Conservation (phyloP, 1,140 invertebrate genomes). For the Bicyclus anynana region DNA sequence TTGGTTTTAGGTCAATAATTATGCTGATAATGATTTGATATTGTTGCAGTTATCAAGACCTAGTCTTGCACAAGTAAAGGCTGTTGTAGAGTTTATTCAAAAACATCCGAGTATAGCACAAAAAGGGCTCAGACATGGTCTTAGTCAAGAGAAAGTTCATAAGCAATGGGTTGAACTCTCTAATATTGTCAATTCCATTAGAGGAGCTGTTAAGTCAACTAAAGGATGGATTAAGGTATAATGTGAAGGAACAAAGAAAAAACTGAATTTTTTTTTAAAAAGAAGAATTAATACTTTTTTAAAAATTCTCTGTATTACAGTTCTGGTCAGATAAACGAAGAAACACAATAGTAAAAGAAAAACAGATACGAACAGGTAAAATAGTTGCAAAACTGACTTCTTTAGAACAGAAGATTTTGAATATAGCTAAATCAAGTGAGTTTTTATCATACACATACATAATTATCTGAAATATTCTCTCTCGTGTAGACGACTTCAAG, state of each 20-base stretch:
- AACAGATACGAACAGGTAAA: conserved; percentile 47
- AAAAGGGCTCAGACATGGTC: conserved; percentile 36
- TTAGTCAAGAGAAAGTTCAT: conserved; percentile 39
- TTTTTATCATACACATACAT: too few relatives aligned
- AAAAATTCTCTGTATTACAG: conserved; percentile 25
- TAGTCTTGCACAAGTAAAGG: conserved; percentile 44
- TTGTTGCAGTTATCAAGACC: conserved; percentile 34
- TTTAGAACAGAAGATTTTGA: conserved; percentile 45
- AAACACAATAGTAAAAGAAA: conserved; percentile 43
- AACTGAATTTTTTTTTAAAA: too few relatives aligned
- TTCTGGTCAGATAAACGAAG: conserved; percentile 56
- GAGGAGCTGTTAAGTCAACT: conserved; percentile 45
- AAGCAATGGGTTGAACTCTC: conserved; percentile 47
- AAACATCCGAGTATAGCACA: conserved; percentile 49
- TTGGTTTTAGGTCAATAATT: too few relatives aligned
- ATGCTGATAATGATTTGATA: neutral
- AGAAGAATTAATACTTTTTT: neutral
- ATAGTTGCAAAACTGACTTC: conserved; percentile 29
- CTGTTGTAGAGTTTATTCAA: conserved; percentile 49
- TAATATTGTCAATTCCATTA: conserved; percentile 43
- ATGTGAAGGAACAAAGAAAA: too few relatives aligned
- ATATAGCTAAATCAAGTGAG: conserved; percentile 42
- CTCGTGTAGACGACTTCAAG: too few relatives aligned
- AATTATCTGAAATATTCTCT: too few relatives aligned
- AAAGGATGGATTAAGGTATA: conserved; percentile 55